Conservation (phyloP, 2,113 vertebrate species). For the Microcebus tavaratra region DNA sequence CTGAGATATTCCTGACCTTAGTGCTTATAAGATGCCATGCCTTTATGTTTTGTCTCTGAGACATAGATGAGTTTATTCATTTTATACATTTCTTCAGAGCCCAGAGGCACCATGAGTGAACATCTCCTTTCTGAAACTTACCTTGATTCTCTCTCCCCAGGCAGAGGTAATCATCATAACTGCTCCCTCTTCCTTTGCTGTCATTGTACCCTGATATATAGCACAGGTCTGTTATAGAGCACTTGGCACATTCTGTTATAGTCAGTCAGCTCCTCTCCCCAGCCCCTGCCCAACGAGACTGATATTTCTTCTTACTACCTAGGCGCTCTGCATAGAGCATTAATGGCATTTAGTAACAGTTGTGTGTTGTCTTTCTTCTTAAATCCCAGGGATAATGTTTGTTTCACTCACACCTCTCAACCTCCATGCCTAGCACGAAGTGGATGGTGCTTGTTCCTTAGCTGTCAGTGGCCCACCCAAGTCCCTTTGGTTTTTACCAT, state of each 20-base stretch:
- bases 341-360: background rate
- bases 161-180: background rate
- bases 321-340: background rate
- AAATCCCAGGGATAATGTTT: background rate
- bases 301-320: background rate
- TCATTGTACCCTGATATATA: background rate
- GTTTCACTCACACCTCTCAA: background rate
- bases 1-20: background rate
- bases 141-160: background rate
- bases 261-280: background rate
- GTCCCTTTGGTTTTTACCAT: background rate
- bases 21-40: background rate
- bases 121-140: background rate
- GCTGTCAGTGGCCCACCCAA: background rate
- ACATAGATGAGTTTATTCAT: background rate
- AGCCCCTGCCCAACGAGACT: background rate
- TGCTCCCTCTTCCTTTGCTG: background rate
- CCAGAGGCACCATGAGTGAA: background rate
- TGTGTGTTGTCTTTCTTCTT: slow-evolving; percentile 11
- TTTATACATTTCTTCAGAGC: background rate
- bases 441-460: background rate
- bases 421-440: background rate
- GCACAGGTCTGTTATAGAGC: too few relatives aligned
- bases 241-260: background rate
- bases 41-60: background rate